A percentile compares a stretch with the other conserved stretches of the same genome.
These are phyloP conservation scores for Papilio polytes DNA, from an alignment of 1,140 invertebrate species.

Conservation along the genomic window DNA sequence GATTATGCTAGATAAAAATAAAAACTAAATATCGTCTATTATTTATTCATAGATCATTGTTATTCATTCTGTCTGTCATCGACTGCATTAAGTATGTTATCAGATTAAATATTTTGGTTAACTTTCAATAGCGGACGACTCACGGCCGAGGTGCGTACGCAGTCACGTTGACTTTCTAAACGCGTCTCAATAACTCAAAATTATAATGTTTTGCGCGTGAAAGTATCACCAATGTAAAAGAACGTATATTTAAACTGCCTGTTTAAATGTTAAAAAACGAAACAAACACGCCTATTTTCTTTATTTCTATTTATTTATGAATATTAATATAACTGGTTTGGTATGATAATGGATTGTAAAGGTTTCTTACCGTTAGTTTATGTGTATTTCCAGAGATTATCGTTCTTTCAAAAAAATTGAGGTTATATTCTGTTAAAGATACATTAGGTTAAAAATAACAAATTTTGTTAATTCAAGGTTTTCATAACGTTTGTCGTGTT, in stretches of 20 bases:
- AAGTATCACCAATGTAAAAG: slow-evolving; percentile 28
- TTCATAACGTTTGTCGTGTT: background rate
- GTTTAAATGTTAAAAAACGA: background rate
- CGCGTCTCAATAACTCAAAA: slow-evolving; percentile 38
- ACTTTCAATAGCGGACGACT: slow-evolving; percentile 36
- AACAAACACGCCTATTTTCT: background rate
- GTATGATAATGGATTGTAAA: too few species aligned
- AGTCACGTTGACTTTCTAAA: slow-evolving; percentile 37
- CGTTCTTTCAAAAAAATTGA: too few species aligned
- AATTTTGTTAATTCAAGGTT: too few species aligned
- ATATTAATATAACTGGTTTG: background rate
- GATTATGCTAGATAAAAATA: background rate
- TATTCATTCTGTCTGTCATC: background rate
- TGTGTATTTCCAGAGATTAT: too few species aligned
- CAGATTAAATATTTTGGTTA: slow-evolving; percentile 34
- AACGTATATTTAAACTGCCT: slow-evolving; percentile 9
- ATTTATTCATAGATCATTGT: background rate
- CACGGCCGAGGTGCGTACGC: background rate
- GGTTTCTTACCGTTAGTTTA: too few species aligned
- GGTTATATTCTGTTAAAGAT: too few species aligned
- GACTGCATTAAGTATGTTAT: background rate
- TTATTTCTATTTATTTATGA: background rate
- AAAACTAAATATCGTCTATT: too few species aligned
- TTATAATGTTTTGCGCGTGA: slow-evolving; percentile 35
- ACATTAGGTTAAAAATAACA: too few species aligned